Evolutionary conservation across 2,888 invertebrate species (phyloP).

Genomic region (Lumbricus terrestris): DNA sequence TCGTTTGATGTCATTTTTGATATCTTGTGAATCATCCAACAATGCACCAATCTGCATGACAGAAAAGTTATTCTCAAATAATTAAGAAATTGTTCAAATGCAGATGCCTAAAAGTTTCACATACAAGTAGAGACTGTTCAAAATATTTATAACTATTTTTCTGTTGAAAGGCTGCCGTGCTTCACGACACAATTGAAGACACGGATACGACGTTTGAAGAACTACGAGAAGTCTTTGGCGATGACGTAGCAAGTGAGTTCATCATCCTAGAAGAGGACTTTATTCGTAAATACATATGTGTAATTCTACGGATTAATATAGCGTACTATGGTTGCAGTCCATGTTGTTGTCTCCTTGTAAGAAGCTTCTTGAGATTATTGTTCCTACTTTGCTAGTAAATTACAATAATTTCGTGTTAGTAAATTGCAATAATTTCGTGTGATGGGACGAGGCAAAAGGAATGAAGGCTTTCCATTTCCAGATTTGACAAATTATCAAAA

Average conservation of each 20-base stretch:
- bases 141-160: not conserved
- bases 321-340: no score
- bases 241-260: slow-evolving; percentile 60
- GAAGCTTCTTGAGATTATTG: not conserved
- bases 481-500: not conserved
- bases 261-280: not conserved
- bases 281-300: no score
- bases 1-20: no score
- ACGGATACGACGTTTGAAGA: slow-evolving; percentile 75
- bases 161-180: slow-evolving; percentile 69
- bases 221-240: slow-evolving; percentile 68
- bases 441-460: not conserved
- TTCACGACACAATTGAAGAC: slow-evolving; percentile 84
- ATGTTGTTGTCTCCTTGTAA: no score
- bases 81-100: not conserved
- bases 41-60: not conserved
- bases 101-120: not conserved
- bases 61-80: not conserved
- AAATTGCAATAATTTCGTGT: not conserved
- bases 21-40: no score
- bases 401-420: not conserved
- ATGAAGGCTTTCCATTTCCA: no score
- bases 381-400: not conserved
- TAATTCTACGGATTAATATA: no score
- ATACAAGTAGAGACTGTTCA: not conserved